Evolutionary conservation across 2,113 vertebrate genomes (phyloP).

Genomic region (Burhinus bistriatus): DNA sequence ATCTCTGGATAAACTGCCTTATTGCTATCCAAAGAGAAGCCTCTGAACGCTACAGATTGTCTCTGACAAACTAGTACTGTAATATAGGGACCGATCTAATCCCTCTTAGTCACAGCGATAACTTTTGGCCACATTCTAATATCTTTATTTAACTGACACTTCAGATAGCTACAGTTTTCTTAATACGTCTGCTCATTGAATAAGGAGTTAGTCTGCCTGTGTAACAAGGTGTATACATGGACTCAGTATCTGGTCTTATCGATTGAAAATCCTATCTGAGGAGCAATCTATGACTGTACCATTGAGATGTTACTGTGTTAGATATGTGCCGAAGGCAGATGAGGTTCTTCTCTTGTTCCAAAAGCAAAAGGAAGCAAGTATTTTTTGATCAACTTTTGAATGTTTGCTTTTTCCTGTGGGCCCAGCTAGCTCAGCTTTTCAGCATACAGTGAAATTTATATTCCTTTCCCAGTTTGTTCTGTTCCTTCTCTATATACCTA

Average conservation of each 20-base stretch:
- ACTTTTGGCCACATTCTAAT: neutral
- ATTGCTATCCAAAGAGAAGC: neutral
- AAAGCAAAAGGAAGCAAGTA: neutral
- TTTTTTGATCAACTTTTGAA: neutral
- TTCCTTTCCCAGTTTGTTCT: neutral
- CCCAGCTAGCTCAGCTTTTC: neutral
- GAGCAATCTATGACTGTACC: neutral
- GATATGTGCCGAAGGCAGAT: neutral
- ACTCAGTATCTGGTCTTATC: neutral
- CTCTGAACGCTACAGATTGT: neutral
- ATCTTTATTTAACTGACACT: neutral
- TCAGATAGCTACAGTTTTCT: neutral
- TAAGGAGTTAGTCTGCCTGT: neutral
- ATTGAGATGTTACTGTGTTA: neutral
- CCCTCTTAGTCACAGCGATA: neutral
- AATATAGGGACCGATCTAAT: neutral
- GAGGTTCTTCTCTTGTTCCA: neutral
- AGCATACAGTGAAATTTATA: neutral
- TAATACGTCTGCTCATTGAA: neutral
- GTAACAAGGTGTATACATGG: neutral
- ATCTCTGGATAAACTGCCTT: neutral
- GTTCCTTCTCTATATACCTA: neutral
- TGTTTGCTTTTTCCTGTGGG: neutral
- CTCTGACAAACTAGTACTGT: neutral
- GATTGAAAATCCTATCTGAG: neutral